phyloP scores from a whole-genome alignment of 1,140 invertebrate species.

The Drosophila pseudoananassae region DNA sequence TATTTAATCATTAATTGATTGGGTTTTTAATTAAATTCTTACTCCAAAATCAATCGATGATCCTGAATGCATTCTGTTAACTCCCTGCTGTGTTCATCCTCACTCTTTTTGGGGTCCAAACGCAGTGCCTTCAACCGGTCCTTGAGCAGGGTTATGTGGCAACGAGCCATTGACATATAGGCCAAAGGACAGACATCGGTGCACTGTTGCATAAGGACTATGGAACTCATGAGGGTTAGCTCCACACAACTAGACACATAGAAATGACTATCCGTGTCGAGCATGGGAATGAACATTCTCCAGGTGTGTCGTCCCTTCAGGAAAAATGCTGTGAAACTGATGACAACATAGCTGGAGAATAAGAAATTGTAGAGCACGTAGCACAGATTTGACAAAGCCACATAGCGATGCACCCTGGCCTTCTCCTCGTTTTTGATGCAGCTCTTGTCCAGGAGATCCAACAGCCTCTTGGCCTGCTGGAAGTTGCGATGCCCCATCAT shows the following conservation, averaged over 20 bases:
- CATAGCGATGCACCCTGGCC: slow-evolving; percentile 20
- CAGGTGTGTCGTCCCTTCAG: slow-evolving; percentile 38
- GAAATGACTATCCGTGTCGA: slow-evolving; percentile 37
- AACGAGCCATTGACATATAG: slow-evolving; percentile 37
- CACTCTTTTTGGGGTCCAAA: slow-evolving; percentile 5
- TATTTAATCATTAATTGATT: not conserved
- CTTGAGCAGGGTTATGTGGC: slow-evolving; percentile 47
- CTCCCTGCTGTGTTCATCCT: slow-evolving; percentile 40
- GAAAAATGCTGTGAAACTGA: slow-evolving; percentile 12
- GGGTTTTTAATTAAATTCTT: not conserved
- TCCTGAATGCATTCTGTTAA: slow-evolving; percentile 50
- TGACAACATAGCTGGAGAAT: slow-evolving; percentile 24
- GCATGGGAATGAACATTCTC: slow-evolving; percentile 51
- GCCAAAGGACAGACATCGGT: slow-evolving; percentile 54
- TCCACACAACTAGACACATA: slow-evolving; percentile 20
- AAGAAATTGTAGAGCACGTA: slow-evolving; percentile 33
- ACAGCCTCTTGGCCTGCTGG: slow-evolving; percentile 22
- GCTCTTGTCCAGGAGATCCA: slow-evolving; percentile 55
- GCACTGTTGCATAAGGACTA: slow-evolving; percentile 49
- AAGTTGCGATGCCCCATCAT: slow-evolving; percentile 37
- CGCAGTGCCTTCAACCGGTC: slow-evolving; percentile 24
- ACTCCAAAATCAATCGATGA: slow-evolving; percentile 59
- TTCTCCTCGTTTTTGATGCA: slow-evolving; percentile 15
- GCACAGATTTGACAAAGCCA: slow-evolving; percentile 28
- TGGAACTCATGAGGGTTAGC: slow-evolving; percentile 16